phyloP scores from a whole-genome alignment of 2,113 vertebrate species.

The Pterocles gutturalis region DNA sequence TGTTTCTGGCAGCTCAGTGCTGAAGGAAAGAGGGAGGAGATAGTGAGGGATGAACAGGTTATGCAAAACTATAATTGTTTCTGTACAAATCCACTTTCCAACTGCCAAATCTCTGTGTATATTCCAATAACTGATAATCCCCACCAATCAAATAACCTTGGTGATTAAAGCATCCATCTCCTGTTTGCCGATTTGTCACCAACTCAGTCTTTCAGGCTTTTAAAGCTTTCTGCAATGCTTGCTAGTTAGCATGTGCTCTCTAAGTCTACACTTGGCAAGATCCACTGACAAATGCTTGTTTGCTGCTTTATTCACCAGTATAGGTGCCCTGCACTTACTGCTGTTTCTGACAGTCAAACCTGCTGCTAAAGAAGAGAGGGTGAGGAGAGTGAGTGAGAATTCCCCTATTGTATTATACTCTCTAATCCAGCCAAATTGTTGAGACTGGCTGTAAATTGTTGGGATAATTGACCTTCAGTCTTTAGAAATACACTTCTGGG shows the following conservation, averaged over 20 bases:
- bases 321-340: neutral
- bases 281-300: neutral
- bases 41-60: neutral
- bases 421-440: constrained; percentile 15
- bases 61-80: neutral
- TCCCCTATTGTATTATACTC: neutral
- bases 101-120: neutral
- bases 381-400: neutral
- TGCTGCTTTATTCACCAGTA: neutral
- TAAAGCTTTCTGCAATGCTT: neutral
- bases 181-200: neutral
- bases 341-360: neutral
- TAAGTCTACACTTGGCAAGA: neutral
- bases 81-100: neutral
- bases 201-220: neutral
- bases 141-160: neutral
- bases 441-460: constrained; percentile 24
- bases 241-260: neutral
- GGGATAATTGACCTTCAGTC: constrained; percentile 39
- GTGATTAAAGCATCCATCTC: neutral
- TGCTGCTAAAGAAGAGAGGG: neutral
- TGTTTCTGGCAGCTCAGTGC: neutral
- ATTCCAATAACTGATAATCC: neutral
- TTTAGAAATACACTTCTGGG: constrained; percentile 9
- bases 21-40: neutral